Evolutionary conservation across 2,113 vertebrate species (phyloP).

Genomic region (Phylloscopus whistleri): DNA sequence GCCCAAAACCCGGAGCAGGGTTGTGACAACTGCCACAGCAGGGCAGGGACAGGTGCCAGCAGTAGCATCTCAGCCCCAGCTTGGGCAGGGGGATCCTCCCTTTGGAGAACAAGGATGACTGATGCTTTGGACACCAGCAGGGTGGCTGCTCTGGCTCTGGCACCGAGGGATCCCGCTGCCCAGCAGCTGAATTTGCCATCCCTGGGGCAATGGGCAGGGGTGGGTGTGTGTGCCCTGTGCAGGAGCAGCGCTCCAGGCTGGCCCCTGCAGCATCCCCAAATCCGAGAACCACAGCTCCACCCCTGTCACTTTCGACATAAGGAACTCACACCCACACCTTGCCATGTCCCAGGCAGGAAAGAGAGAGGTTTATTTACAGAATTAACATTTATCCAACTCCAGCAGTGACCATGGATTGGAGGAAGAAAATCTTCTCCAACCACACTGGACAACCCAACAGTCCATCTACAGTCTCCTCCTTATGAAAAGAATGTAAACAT

Average conservation of each 20-base stretch:
- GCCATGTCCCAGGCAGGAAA: too few relatives aligned
- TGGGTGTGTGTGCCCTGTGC: fast-evolving
- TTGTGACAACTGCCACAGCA: neutral
- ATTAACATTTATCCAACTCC: too few relatives aligned
- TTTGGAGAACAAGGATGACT: neutral
- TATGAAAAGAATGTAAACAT: too few relatives aligned
- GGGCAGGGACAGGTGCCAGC: neutral
- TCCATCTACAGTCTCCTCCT: too few relatives aligned
- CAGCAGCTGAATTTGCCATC: neutral
- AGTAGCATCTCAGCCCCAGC: fast-evolving
- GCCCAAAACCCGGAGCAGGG: neutral
- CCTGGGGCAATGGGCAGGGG: neutral
- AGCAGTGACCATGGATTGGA: too few relatives aligned
- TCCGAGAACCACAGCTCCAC: fast-evolving
- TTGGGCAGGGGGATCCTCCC: neutral
- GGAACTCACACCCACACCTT: too few relatives aligned
- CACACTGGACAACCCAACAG: too few relatives aligned
- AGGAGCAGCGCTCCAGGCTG: fast-evolving
- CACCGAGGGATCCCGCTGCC: neutral
- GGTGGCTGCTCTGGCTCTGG: neutral
- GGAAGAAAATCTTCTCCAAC: too few relatives aligned
- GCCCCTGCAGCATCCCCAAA: fast-evolving
- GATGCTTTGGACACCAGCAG: neutral
- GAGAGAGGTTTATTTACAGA: too few relatives aligned
- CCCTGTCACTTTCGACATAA: too few relatives aligned